A percentile compares a stretch with the other conserved stretches of the same genome.
Evolutionary conservation across 1,140 invertebrate species (phyloP).

Genomic region (Pogonognathellus flavescens): DNA sequence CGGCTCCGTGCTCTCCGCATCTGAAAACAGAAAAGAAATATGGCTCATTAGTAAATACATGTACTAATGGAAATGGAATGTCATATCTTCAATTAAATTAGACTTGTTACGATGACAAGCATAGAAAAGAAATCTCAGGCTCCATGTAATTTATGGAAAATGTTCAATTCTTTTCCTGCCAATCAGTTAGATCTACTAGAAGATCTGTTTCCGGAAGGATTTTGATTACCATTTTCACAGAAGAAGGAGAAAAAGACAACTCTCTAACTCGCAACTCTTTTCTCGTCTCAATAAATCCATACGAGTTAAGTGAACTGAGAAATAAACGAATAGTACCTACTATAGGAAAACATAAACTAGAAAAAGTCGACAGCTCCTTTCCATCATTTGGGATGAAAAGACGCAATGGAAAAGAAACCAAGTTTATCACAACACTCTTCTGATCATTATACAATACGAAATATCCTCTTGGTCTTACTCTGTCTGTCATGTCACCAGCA

Average conservation of each 20-base stretch:
- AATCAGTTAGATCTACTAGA: background rate
- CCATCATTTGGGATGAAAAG: constrained; percentile 23
- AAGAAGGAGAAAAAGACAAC: background rate
- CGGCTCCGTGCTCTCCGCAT: constrained; percentile 80
- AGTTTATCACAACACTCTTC: constrained; percentile 37
- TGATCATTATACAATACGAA: background rate
- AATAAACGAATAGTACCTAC: constrained; percentile 36
- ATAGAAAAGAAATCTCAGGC: background rate
- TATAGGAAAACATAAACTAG: background rate
- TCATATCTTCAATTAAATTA: constrained; percentile 41
- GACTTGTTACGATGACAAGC: constrained; percentile 15
- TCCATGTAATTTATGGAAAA: background rate
- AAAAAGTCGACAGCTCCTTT: constrained; percentile 8
- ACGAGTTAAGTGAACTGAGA: constrained; percentile 21
- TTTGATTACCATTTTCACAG: background rate
- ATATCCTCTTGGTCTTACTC: too few species aligned
- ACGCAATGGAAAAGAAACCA: constrained; percentile 28
- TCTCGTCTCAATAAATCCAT: background rate
- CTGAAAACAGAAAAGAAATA: constrained; percentile 70
- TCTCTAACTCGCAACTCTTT: background rate
- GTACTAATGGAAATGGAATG: constrained; percentile 38
- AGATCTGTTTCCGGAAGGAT: background rate
- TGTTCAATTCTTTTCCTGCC: background rate
- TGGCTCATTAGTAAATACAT: constrained; percentile 30
- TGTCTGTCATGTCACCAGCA: too few species aligned